A percentile compares a stretch with the other conserved stretches of the same genome.
Evolutionary conservation across 2,113 vertebrate genomes (phyloP).

Genomic region (Anolis sagrei): DNA sequence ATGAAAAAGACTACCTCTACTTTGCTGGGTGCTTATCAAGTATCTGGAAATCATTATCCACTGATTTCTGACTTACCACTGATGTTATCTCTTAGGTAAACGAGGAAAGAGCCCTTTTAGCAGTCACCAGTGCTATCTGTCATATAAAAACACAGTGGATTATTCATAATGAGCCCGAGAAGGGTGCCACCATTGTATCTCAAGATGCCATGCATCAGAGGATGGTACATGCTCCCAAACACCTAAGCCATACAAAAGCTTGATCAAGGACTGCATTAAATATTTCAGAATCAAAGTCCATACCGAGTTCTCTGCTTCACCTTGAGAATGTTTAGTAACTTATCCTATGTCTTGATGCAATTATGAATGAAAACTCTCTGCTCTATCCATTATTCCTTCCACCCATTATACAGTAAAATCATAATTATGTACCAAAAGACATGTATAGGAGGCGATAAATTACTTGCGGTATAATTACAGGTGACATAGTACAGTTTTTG

Average conservation of each 20-base stretch:
- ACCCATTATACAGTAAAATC: too few species aligned
- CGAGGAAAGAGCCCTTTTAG: conserved; percentile 60
- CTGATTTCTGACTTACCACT: conserved; percentile 49
- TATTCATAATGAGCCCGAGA: not conserved
- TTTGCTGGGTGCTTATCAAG: conserved; percentile 55
- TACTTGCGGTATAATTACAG: not conserved
- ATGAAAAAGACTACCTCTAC: conserved; percentile 50
- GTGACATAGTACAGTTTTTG: too few species aligned
- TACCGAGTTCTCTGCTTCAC: not conserved
- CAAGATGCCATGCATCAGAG: not conserved
- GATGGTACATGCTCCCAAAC: not conserved
- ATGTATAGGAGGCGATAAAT: not conserved
- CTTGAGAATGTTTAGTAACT: not conserved
- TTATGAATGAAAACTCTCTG: too few species aligned
- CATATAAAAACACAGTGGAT: not conserved
- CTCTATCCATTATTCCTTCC: too few species aligned
- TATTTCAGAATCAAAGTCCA: not conserved
- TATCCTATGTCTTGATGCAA: too few species aligned
- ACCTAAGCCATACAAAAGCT: not conserved
- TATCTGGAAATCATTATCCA: conserved; percentile 59
- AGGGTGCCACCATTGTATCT: not conserved
- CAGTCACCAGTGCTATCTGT: conserved; percentile 36
- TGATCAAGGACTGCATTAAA: not conserved
- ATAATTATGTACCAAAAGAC: not conserved
- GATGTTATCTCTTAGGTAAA: conserved; percentile 48